Percentiles rank a stretch among this genome's conserved stretches.
Conservation (phyloP, 2,888 invertebrate species). For the Nomada goodeniana region DNA sequence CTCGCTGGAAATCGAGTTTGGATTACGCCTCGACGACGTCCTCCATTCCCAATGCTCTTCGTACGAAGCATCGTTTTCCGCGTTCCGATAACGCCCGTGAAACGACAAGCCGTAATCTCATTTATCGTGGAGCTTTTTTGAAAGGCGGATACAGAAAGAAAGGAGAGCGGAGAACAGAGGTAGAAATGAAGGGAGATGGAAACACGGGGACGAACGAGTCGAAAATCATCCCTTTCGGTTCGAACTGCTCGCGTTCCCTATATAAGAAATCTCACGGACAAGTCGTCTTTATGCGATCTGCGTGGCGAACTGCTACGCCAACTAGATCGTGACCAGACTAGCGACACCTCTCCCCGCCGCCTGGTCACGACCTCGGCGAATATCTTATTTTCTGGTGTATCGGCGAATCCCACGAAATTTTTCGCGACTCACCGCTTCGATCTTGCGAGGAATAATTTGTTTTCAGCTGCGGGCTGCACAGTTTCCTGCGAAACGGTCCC, state of each 20-base stretch:
- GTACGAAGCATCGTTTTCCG: conserved; percentile 51
- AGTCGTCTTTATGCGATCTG: conserved; percentile 53
- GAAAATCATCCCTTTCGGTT: conserved; percentile 16
- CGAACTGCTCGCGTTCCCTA: conserved; percentile 7
- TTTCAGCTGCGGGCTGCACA: too few relatives aligned
- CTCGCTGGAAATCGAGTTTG: conserved; percentile 60
- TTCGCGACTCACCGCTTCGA: conserved; percentile 14
- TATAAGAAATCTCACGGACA: conserved; percentile 47
- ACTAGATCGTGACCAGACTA: conserved; percentile 45
- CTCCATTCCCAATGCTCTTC: conserved; percentile 35
- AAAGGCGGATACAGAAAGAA: conserved; percentile 28
- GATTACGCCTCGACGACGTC: conserved; percentile 55
- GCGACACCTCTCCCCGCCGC: conserved; percentile 8
- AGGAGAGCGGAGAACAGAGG: neutral
- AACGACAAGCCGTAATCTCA: conserved; percentile 69
- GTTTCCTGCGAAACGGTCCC: neutral
- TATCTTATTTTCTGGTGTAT: conserved; percentile 39
- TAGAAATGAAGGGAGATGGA: neutral
- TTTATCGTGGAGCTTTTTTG: conserved; percentile 60
- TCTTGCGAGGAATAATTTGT: conserved; percentile 11
- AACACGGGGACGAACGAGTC: too few relatives aligned
- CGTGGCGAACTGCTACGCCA: conserved; percentile 47
- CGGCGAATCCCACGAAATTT: conserved; percentile 37
- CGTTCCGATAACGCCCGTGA: conserved; percentile 58
- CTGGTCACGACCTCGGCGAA: conserved; percentile 12